Conservation (phyloP, 2,113 vertebrate genomes). For the Lipotes vexillifer region DNA sequence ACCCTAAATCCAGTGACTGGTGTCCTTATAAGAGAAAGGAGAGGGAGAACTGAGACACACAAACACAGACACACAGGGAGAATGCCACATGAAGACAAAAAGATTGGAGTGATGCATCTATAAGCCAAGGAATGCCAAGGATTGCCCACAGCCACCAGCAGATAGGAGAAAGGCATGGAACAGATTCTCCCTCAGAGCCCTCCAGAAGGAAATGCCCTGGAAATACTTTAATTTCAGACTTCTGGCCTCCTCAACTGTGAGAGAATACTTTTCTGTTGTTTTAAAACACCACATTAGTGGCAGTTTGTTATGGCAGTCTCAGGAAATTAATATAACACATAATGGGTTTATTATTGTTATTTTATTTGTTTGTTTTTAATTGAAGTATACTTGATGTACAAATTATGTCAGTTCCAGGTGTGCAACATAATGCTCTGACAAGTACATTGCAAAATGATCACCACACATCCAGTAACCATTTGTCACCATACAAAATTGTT, state of each 20-base stretch:
- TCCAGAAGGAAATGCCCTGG: background rate
- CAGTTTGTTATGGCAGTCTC: background rate
- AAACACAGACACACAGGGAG: background rate
- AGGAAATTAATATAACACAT: background rate
- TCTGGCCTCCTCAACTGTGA: background rate
- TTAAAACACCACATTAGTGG: background rate
- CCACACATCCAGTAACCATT: background rate
- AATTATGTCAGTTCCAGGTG: background rate
- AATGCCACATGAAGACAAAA: background rate
- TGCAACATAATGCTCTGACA: background rate
- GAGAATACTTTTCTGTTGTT: background rate
- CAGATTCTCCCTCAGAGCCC: background rate
- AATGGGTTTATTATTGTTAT: background rate
- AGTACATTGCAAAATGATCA: background rate
- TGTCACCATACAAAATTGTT: background rate
- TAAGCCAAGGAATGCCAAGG: background rate
- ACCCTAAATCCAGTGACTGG: background rate
- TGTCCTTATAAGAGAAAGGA: background rate
- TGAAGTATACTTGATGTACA: background rate
- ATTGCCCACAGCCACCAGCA: background rate
- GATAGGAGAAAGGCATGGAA: background rate
- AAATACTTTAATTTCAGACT: background rate
- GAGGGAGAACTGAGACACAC: background rate
- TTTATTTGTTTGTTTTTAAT: background rate
- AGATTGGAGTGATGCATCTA: background rate